Evolutionary conservation across 1,140 invertebrate genomes (phyloP), one percentile per base, ranked within the genome.

Genomic region (Bombus pyrosoma): DNA sequence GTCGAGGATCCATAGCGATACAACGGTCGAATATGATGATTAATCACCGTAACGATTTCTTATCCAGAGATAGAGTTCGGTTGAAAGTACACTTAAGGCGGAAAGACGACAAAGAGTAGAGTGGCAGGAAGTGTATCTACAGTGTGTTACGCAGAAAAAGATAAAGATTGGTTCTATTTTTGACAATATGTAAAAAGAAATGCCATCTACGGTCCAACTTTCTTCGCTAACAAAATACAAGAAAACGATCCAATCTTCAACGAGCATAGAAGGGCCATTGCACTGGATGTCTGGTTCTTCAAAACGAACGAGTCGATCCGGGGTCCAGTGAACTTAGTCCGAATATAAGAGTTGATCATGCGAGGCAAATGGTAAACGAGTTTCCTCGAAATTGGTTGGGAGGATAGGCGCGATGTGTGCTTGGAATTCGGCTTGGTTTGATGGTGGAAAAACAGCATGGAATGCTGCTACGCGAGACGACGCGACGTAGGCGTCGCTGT

Each of bases 281-380:
- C 25, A 43, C 37, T 41, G 71, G 13, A 73, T 47, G 18, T 66
- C 32, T 34, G 64, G 18, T 66, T 66, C 13, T n/a, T 39, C 4
- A 15, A 71, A 18, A 77, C 18, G 18, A 53, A 53, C 18, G 47
- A 53, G 53, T 62, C 32, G 71, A 88, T 85, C 57, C 83, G 59
- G 25, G 57, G 57, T 59, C 39, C n/a, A 85, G 68, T 78, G 73
- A 86, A 89, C 77, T 80, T 73, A 81, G 85, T 90, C 73, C 89
- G 71, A 90, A 87, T 85, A 89, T 89, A 90, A 89, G 81, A 89
- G 89, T 89, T 89, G 85, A 89, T 89, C 85, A 57, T 81, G 53
- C 62, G 85, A 86, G 72, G 39, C 62, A 64, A 71, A 34, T 76
- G 59, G 77, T 79, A 90, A 83, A 90, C 81, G 72, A 89, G 85